Base-by-base conservation (phyloP, 2,797 vertebrate genomes). In the Gila robusta region DNA sequence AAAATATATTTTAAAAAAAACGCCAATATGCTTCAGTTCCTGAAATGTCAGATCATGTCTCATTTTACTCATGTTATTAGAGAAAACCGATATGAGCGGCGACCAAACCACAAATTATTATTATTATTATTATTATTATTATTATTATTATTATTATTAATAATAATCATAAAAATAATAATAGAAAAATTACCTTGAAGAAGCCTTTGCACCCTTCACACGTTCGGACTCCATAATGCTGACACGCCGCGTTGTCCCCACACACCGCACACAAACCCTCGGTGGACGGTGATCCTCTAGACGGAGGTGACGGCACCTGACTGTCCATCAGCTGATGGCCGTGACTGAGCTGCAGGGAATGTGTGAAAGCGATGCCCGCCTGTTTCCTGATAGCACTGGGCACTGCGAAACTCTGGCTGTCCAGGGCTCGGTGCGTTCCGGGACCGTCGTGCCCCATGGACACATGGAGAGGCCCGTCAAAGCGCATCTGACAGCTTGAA, bases 161-260 rank as follows among this genome's bases (percentile, higher is more conserved):
- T 37, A 16, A 56, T 37, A 23, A 21, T 16, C 28, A 26, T 6
- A 23, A 4, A 26, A 64, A 49, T 47, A 23, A 16, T 64, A 23
- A 56, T 35, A 69, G 8, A 76, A 26, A 12, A 28, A 86, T 59
- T 92, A 96, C 98, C 98, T 99, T 99, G 93, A 99, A 99, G 93
- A 99, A 99, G 81, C 98, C 98, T 94, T 99, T 99, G 95, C 98
- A 99, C 79, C 98, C 98, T 93, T 99, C 98, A 93, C 98, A 99
- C 84, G 98, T 99, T 89, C 98, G 96, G 44, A 99, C 98, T 73
- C 98, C 98, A 87, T 99, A 99, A 91, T 99, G 98, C 92, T 99
- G 98, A 92, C 98, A 99, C 79, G 98, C 97, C 9, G 98, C 98
- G 91, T 99, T 99, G 96, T 99, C 98, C 62, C 98, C 98, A 79